These are phyloP conservation scores for Epistrophella euchroma DNA, from an alignment of 2,888 invertebrate genomes.

Conservation along the genomic window DNA sequence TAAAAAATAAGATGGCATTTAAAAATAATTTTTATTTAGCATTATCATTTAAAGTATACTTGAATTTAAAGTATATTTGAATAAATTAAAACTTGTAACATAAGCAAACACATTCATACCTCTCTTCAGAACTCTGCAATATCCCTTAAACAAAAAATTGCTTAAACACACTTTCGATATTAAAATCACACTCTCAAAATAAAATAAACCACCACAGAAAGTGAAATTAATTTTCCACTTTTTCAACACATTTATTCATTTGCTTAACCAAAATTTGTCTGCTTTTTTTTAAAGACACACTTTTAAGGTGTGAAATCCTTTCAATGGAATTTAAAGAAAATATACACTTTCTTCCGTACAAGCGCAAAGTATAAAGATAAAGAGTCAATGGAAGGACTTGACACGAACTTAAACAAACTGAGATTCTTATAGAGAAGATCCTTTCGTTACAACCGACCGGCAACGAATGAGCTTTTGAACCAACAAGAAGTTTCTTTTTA, in stretches of 20 bases:
- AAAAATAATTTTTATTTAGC: too few species aligned
- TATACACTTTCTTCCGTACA: neutral
- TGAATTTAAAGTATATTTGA: too few species aligned
- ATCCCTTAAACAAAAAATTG: neutral
- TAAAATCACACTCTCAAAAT: conserved; percentile 1
- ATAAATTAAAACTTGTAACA: too few species aligned
- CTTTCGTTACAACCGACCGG: conserved; percentile 62
- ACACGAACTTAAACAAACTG: conserved; percentile 1
- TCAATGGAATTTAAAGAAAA: neutral
- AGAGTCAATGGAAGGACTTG: neutral
- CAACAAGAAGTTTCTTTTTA: conserved; percentile 59
- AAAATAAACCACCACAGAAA: neutral
- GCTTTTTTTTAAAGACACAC: conserved; percentile 13
- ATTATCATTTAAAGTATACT: too few species aligned
- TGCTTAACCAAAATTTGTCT: conserved; percentile 1
- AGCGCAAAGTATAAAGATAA: neutral
- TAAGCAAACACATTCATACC: too few species aligned
- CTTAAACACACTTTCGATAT: neutral
- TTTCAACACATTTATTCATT: conserved; percentile 14
- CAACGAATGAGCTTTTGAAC: conserved; percentile 73
- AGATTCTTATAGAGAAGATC: conserved; percentile 41
- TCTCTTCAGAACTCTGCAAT: neutral
- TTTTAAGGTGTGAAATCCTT: conserved; percentile 10
- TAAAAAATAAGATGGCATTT: too few species aligned
- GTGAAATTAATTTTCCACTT: conserved; percentile 9